phyloP scores from a whole-genome alignment of 2,113 vertebrate genomes.

The Trogon surrucura region DNA sequence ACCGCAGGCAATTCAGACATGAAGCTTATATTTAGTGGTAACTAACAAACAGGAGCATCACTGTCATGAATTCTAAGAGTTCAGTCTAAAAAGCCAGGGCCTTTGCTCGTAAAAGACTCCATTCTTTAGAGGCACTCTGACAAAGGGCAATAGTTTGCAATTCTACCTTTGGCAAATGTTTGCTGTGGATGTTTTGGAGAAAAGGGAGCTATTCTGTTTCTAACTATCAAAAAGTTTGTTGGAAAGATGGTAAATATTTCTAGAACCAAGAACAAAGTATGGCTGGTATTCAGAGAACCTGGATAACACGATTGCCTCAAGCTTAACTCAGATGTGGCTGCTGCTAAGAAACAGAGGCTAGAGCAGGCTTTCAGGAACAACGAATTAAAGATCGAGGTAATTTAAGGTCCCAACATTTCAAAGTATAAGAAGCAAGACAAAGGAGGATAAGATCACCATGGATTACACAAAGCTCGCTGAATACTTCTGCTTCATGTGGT shows the following conservation, averaged over 20 bases:
- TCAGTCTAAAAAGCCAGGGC: background rate
- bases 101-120: background rate
- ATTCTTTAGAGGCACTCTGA: background rate
- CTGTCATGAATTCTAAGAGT: background rate
- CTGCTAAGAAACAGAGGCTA: background rate
- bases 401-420: background rate
- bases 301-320: background rate
- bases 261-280: conserved; percentile 1
- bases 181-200: background rate
- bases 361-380: background rate
- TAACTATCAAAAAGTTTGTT: background rate
- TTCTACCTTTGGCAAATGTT: background rate
- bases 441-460: background rate
- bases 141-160: background rate
- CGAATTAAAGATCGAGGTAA: background rate
- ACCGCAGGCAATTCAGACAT: background rate
- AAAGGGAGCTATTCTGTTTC: background rate
- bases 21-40: background rate
- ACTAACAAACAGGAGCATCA: background rate
- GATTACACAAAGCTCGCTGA: background rate
- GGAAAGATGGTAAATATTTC: conserved; percentile 24
- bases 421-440: background rate
- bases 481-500: background rate
- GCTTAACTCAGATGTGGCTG: conserved; percentile 2
- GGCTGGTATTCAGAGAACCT: background rate